Percentiles rank a stretch among this genome's conserved stretches.
These are phyloP conservation scores for Peribatodes rhomboidaria DNA, from an alignment of 2,888 invertebrate species.

Conservation along the genomic window DNA sequence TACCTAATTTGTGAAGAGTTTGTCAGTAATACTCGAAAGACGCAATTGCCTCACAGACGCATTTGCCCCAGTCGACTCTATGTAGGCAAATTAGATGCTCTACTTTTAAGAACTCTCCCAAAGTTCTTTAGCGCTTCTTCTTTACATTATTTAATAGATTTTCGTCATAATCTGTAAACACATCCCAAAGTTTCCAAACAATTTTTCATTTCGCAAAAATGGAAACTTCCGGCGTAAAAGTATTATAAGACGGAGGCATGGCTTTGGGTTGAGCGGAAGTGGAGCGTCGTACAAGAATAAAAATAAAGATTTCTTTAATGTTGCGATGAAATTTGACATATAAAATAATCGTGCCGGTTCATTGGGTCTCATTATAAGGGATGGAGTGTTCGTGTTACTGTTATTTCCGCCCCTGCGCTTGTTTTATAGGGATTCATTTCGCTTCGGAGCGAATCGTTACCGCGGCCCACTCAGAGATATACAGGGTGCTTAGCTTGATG, in stretches of 20 bases:
- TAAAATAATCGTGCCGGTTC: slow-evolving; percentile 25
- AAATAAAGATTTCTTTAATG: slow-evolving; percentile 14
- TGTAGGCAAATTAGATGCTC: no score
- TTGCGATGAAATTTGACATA: slow-evolving; percentile 12
- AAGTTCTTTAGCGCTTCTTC: neutral
- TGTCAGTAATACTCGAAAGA: no score
- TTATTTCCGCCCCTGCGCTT: slow-evolving; percentile 50
- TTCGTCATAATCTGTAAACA: neutral
- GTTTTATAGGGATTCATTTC: slow-evolving; percentile 49
- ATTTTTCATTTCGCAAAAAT: slow-evolving; percentile 3
- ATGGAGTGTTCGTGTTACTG: slow-evolving; percentile 44
- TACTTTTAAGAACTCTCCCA: no score
- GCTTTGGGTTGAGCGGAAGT: neutral
- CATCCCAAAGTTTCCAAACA: neutral
- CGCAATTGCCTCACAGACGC: no score
- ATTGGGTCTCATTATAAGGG: slow-evolving; percentile 36
- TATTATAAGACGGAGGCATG: neutral
- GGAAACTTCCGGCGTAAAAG: neutral
- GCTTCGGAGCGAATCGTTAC: slow-evolving; percentile 33
- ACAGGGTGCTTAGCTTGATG: slow-evolving; percentile 14
- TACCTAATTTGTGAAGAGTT: no score
- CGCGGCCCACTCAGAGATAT: neutral
- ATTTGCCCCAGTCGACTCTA: no score
- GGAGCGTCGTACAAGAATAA: neutral
- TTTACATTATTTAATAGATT: neutral